These are phyloP conservation scores for Rhorus exstirpatorius DNA, from an alignment of 2,888 invertebrate genomes.

Conservation along the genomic window DNA sequence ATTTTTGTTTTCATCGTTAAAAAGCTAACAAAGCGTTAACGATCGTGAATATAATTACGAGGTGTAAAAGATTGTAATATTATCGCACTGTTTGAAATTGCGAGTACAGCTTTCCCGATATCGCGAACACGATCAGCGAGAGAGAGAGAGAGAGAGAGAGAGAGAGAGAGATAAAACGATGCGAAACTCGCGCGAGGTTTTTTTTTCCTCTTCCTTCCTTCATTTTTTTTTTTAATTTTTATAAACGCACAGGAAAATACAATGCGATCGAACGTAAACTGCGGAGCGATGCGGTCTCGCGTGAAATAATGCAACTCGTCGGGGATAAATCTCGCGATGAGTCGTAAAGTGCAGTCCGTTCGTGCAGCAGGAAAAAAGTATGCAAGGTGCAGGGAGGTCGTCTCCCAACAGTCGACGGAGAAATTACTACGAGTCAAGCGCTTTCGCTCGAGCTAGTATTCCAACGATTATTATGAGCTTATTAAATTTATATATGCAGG, in stretches of 20 bases:
- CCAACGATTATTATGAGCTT: no score
- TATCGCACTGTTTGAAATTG: background rate
- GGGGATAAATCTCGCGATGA: slow-evolving; percentile 25
- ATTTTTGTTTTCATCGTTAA: slow-evolving; percentile 4
- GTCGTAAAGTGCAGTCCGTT: slow-evolving; percentile 9
- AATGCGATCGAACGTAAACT: slow-evolving; percentile 22
- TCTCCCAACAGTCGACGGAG: slow-evolving; percentile 55
- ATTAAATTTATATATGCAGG: no score
- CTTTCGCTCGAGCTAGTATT: slow-evolving; percentile 65
- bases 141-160: slow-evolving; percentile 15
- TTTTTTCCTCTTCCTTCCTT: background rate
- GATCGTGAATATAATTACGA: slow-evolving; percentile 11
- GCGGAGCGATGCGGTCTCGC: slow-evolving; percentile 54
- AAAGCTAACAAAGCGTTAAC: background rate
- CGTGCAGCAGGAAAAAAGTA: slow-evolving; percentile 57
- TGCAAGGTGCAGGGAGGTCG: slow-evolving; percentile 41
- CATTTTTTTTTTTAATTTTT: slow-evolving; percentile 12
- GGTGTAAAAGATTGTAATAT: background rate
- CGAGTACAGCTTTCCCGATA: slow-evolving; percentile 42
- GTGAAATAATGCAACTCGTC: slow-evolving; percentile 51
- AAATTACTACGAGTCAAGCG: slow-evolving; percentile 64
- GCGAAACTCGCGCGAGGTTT: slow-evolving; percentile 1
- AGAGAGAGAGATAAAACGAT: slow-evolving; percentile 35
- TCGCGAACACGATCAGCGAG: slow-evolving; percentile 40
- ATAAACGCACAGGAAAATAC: slow-evolving; percentile 29